Percentiles rank a stretch among this genome's conserved stretches.
Evolutionary conservation across 1,140 invertebrate genomes (phyloP).

Genomic region (Ditylenchus dipsaci): DNA sequence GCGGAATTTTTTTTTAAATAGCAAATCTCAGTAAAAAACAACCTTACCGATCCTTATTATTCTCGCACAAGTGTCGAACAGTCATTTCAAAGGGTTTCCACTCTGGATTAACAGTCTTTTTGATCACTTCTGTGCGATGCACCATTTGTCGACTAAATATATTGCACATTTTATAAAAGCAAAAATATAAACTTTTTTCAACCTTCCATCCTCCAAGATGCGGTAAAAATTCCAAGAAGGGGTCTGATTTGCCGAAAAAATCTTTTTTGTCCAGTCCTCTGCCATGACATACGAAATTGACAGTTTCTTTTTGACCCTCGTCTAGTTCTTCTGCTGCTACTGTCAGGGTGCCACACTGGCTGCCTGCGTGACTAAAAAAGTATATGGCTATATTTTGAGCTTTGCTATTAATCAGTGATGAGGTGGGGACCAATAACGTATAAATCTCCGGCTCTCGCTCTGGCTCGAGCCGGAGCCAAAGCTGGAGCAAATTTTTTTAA

Average conservation of each 20-base stretch:
- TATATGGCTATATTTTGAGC: no score
- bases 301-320: slow-evolving; percentile 61
- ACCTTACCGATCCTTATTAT: slow-evolving; percentile 59
- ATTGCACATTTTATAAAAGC: no score
- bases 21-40: no score
- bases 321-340: slow-evolving; percentile 62
- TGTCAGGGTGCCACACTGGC: slow-evolving; percentile 51
- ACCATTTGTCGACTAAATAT: slow-evolving; percentile 62
- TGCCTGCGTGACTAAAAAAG: slow-evolving; percentile 28
- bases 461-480: no score
- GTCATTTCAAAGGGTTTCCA: slow-evolving; percentile 65
- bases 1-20: no score
- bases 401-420: no score
- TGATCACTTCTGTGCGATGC: slow-evolving; percentile 64
- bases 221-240: slow-evolving; percentile 63
- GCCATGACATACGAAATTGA: slow-evolving; percentile 61
- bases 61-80: slow-evolving; percentile 64
- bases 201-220: slow-evolving; percentile 61
- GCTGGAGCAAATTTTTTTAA: no score
- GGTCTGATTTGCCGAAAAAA: slow-evolving; percentile 61
- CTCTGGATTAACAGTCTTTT: slow-evolving; percentile 63
- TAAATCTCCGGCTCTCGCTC: no score
- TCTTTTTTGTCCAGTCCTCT: slow-evolving; percentile 62
- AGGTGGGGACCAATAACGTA: no score
- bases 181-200: slow-evolving; percentile 2